Conservation (phyloP, 2,113 vertebrate species). For the Elaphurus davidianus region DNA sequence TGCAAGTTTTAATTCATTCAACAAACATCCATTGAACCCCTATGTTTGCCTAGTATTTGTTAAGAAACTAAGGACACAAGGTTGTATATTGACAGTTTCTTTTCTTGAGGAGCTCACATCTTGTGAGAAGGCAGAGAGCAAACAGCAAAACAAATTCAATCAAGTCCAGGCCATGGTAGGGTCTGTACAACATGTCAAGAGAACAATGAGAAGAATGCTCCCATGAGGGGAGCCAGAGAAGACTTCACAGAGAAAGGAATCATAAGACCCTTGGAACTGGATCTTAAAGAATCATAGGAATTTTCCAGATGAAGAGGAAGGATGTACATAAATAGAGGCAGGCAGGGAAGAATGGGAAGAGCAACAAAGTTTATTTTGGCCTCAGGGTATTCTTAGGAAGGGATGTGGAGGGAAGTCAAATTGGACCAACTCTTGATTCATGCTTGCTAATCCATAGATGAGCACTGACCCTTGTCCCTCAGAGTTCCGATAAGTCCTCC, state of each 20-base stretch:
- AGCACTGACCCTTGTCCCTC: background rate
- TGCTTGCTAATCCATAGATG: background rate
- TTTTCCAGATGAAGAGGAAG: background rate
- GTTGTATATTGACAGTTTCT: background rate
- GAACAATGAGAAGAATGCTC: background rate
- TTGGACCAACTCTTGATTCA: background rate
- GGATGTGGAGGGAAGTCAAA: background rate
- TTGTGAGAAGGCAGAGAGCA: background rate
- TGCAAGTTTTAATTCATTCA: background rate
- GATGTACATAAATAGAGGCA: background rate
- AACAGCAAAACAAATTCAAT: background rate
- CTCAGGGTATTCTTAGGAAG: background rate
- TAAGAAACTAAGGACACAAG: background rate
- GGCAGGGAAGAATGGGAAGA: background rate
- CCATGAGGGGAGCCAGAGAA: background rate
- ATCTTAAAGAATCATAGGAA: background rate
- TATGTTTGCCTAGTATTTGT: background rate
- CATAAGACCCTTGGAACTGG: background rate
- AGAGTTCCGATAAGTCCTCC: background rate
- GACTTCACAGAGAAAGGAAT: background rate
- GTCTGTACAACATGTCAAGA: background rate
- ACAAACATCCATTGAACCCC: background rate
- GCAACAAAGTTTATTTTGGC: background rate
- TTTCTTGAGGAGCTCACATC: background rate
- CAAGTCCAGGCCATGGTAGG: background rate